These are phyloP conservation scores for Thamnaconus septentrionalis DNA, from an alignment of 2,113 vertebrate genomes.

Conservation along the genomic window DNA sequence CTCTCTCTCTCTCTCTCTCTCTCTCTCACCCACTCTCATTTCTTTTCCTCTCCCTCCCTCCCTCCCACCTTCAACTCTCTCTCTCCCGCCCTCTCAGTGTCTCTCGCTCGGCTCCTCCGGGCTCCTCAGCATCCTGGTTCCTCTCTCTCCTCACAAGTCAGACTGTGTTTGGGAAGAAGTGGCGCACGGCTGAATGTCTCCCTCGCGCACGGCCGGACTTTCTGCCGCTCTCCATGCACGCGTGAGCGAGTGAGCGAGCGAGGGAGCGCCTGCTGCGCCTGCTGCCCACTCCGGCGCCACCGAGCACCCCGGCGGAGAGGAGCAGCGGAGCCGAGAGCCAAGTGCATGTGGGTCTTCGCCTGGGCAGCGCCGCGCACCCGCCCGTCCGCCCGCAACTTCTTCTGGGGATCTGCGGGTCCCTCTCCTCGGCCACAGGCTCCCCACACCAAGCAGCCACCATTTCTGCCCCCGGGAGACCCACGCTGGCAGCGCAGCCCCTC, in stretches of 20 bases:
- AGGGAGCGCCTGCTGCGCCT: too few species aligned
- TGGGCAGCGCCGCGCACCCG: slow-evolving; percentile 62
- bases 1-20: slow-evolving; percentile 47
- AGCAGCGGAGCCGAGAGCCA: slow-evolving; percentile 56
- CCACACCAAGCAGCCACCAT: slow-evolving; percentile 85
- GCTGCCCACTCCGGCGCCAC: slow-evolving; percentile 58
- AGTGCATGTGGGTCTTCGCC: slow-evolving; percentile 72
- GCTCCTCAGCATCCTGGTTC: slow-evolving; percentile 65
- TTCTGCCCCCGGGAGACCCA: slow-evolving; percentile 87
- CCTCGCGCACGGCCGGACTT: slow-evolving; percentile 42
- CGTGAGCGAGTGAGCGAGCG: slow-evolving; percentile 49
- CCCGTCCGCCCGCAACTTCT: slow-evolving; percentile 59
- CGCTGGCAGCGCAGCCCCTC: slow-evolving; percentile 87
- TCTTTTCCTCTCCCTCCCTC: slow-evolving; percentile 46
- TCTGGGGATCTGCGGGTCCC: slow-evolving; percentile 65
- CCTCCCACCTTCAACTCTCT: slow-evolving; percentile 40
- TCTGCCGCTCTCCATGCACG: slow-evolving; percentile 36
- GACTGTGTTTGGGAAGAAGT: slow-evolving; percentile 63
- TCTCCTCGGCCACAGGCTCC: slow-evolving; percentile 67
- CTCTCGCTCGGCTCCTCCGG: slow-evolving; percentile 63
- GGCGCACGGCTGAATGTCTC: slow-evolving; percentile 50
- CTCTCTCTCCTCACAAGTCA: slow-evolving; percentile 63
- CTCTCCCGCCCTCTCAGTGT: slow-evolving; percentile 48
- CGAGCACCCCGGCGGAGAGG: slow-evolving; percentile 24
- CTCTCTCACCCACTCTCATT: slow-evolving; percentile 39